These are phyloP conservation scores for Proales similis DNA, from an alignment of 1,140 invertebrate genomes.

Conservation along the genomic window DNA sequence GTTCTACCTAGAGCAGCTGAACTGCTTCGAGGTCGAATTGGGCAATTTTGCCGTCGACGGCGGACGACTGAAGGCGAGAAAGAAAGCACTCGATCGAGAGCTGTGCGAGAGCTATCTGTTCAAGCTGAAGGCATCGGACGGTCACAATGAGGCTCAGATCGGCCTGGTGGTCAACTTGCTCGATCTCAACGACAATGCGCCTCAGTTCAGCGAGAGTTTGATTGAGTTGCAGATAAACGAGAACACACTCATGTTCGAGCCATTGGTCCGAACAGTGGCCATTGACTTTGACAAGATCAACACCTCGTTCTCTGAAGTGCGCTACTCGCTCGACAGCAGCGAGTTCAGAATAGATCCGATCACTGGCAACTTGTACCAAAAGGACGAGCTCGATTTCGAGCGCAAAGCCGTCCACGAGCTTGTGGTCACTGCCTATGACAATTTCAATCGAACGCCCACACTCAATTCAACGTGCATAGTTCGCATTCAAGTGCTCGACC, in stretches of 20 bases:
- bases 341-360: slow-evolving; percentile 3
- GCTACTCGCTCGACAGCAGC: slow-evolving; percentile 8
- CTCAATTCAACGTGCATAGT: slow-evolving; percentile 32
- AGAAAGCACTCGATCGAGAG: slow-evolving; percentile 9
- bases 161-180: slow-evolving; percentile 1
- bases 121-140: neutral
- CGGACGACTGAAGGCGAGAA: neutral
- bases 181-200: slow-evolving; percentile 32
- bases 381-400: slow-evolving; percentile 24
- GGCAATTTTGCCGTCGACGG: neutral
- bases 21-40: too few relatives aligned
- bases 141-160: neutral
- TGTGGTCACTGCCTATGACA: slow-evolving; percentile 12
- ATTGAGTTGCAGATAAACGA: slow-evolving; percentile 27
- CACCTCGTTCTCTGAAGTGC: neutral
- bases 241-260: neutral
- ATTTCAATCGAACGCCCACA: slow-evolving; percentile 29
- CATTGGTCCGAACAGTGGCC: neutral
- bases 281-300: slow-evolving; percentile 12
- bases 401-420: neutral
- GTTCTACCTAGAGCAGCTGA: slow-evolving; percentile 1
- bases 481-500: slow-evolving; percentile 18
- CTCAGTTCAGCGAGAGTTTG: slow-evolving; percentile 23
- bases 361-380: slow-evolving; percentile 26
- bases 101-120: slow-evolving; percentile 1